Percentiles rank a stretch among this genome's conserved stretches.
These are phyloP conservation scores for Xiphophorus maculatus DNA, from an alignment of 2,113 vertebrate species.

Conservation along the genomic window DNA sequence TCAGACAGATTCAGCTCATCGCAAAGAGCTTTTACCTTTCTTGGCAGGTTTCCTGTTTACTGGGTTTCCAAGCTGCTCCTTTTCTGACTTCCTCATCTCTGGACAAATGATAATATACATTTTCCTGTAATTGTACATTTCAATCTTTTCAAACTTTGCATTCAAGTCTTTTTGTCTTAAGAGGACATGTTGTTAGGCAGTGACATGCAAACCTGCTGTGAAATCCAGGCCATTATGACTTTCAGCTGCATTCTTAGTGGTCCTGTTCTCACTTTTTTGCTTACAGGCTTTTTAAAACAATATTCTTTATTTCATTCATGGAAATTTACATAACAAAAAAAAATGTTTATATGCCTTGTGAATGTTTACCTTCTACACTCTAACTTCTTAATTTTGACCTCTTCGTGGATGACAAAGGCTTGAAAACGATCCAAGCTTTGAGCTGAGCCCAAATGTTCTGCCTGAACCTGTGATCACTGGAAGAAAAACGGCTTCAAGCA, in stretches of 20 bases:
- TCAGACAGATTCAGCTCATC: no score
- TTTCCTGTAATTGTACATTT: background rate
- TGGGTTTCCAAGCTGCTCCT: no score
- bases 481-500: slow-evolving; percentile 26
- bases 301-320: no score
- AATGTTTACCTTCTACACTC: no score
- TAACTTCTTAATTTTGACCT: background rate
- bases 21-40: no score
- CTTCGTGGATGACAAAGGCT: background rate
- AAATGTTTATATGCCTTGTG: no score
- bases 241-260: background rate
- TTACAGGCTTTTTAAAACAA: background rate
- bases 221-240: background rate
- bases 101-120: background rate
- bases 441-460: no score
- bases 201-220: background rate
- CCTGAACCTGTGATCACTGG: background rate
- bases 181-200: background rate
- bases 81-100: no score
- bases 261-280: background rate
- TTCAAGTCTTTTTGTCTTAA: background rate
- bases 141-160: background rate
- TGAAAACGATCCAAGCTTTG: background rate
- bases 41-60: no score
- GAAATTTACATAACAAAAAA: background rate